These are phyloP conservation scores for Ennomos erosarius DNA, from an alignment of 2,888 invertebrate species.

Conservation along the genomic window DNA sequence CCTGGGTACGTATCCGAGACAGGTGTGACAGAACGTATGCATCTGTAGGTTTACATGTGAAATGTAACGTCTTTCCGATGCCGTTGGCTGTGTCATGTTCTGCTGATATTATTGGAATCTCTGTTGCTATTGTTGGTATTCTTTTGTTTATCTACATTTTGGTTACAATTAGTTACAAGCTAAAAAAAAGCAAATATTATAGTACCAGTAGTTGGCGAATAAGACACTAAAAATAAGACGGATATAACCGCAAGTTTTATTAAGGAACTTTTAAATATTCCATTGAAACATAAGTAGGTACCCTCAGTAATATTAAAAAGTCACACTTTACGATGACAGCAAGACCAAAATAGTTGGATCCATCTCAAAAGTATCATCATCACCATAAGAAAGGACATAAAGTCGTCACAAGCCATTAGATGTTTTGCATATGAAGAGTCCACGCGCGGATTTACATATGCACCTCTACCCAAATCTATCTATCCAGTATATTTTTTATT, in stretches of 20 bases:
- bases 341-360: conserved; percentile 37
- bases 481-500: conserved; percentile 65
- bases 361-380: conserved; percentile 40
- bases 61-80: conserved; percentile 50
- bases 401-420: conserved; percentile 66
- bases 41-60: conserved; percentile 43
- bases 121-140: conserved; percentile 2
- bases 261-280: no score
- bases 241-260: no score
- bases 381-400: conserved; percentile 66
- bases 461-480: conserved; percentile 71
- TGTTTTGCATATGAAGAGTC: conserved; percentile 81
- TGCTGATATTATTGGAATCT: conserved; percentile 24
- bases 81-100: conserved; percentile 20
- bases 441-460: conserved; percentile 81
- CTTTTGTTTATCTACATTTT: conserved; percentile 15
- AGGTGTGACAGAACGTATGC: conserved; percentile 49
- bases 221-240: no score
- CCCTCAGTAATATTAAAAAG: background rate
- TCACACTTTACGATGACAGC: conserved; percentile 19
- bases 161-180: background rate
- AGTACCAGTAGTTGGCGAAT: no score
- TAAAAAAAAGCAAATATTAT: background rate
- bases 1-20: conserved; percentile 49
- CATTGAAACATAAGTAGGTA: no score